Conservation (phyloP, 2,888 invertebrate genomes). For the Spodoptera littoralis region DNA sequence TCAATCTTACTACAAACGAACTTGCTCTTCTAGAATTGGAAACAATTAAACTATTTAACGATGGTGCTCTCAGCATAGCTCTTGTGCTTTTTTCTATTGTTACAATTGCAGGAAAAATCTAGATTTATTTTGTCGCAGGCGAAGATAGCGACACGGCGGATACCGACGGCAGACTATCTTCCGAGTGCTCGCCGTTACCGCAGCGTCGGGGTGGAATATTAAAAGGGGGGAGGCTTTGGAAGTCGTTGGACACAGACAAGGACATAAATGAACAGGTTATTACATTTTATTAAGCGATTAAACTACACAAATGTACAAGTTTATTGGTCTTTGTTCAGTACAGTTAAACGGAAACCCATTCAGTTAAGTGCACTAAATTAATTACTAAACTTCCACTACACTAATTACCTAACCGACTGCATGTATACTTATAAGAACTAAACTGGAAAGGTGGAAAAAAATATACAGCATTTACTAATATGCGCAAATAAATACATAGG, state of each 20-base stretch:
- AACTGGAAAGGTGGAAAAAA: neutral
- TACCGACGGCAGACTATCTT: conserved; percentile 74
- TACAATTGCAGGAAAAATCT: neutral
- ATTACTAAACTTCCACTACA: conserved; percentile 1
- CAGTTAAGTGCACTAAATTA: neutral
- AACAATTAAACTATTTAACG: neutral
- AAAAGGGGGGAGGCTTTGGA: conserved; percentile 94
- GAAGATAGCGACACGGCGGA: conserved; percentile 83
- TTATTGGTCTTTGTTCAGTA: conserved; percentile 1
- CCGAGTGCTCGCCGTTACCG: conserved; percentile 89
- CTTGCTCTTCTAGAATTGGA: neutral
- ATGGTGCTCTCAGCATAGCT: neutral
- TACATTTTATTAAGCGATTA: neutral
- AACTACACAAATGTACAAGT: neutral
- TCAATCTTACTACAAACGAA: neutral
- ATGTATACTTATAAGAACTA: conserved; percentile 1
- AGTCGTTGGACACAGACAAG: conserved; percentile 85
- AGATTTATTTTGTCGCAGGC: conserved; percentile 59
- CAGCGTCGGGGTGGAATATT: conserved; percentile 92
- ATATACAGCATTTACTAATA: too few species aligned
- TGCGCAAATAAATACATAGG: too few species aligned
- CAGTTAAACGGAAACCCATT: neutral
- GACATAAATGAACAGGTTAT: conserved; percentile 87
- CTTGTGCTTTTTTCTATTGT: neutral
- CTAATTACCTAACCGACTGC: neutral